Evolutionary conservation across 2,888 invertebrate species (phyloP).

Genomic region (Drosophila trichaetosa): DNA sequence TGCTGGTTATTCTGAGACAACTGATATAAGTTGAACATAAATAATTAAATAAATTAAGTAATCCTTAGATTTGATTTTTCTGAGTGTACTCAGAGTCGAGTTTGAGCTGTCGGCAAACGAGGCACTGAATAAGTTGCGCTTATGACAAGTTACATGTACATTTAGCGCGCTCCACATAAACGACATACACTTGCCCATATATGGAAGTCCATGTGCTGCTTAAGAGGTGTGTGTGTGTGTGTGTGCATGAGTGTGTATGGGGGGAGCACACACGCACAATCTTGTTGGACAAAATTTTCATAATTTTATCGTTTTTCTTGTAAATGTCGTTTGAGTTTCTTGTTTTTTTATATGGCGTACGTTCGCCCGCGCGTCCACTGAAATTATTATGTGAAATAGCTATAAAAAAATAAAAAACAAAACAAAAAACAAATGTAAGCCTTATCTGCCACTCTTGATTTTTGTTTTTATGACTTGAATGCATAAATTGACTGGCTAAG

Average conservation of each 20-base stretch:
- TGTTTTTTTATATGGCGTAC: slow-evolving; percentile 52
- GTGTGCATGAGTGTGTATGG: not conserved
- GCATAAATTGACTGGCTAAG: slow-evolving; percentile 69
- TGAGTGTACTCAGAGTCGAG: slow-evolving; percentile 17
- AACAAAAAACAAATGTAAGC: slow-evolving; percentile 27
- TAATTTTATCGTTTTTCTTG: slow-evolving; percentile 81
- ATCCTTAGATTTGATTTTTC: not conserved
- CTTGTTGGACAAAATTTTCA: slow-evolving; percentile 68
- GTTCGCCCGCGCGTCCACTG: slow-evolving; percentile 54
- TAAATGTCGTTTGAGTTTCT: slow-evolving; percentile 48
- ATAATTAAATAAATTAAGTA: not conserved
- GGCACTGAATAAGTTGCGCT: slow-evolving; percentile 44
- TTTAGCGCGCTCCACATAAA: slow-evolving; percentile 67
- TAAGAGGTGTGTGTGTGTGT: slow-evolving; percentile 3
- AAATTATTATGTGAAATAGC: slow-evolving; percentile 74
- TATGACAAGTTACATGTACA: slow-evolving; percentile 73
- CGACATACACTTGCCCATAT: slow-evolving; percentile 48
- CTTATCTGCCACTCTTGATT: slow-evolving; percentile 53
- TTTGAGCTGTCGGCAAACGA: slow-evolving; percentile 17
- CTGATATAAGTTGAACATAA: not conserved
- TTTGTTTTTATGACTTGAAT: slow-evolving; percentile 71
- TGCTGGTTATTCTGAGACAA: not conserved
- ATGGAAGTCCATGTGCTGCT: slow-evolving; percentile 16
- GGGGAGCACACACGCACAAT: slow-evolving; percentile 30
- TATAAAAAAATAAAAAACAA: slow-evolving; percentile 49